phyloP scores from a whole-genome alignment of 2,888 invertebrate species.

The Tetramorium bicarinatum region DNA sequence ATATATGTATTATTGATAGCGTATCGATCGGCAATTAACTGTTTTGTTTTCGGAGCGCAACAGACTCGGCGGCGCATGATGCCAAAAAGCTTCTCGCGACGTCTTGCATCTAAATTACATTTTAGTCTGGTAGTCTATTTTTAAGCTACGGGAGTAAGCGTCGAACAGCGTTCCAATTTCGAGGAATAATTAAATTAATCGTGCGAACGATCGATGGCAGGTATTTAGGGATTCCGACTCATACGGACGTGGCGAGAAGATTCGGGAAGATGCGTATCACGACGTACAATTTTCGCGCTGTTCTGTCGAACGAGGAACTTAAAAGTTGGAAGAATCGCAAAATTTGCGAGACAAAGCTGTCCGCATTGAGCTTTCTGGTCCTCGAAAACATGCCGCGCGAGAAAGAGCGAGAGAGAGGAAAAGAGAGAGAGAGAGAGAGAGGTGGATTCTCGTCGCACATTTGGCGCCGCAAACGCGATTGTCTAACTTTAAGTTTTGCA shows the following conservation, averaged over 20 bases:
- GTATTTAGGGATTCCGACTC: neutral
- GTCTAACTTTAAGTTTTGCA: neutral
- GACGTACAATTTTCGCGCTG: slow-evolving; percentile 33
- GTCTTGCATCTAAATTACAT: neutral
- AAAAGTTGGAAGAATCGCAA: slow-evolving; percentile 24
- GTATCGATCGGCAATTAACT: neutral
- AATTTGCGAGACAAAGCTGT: slow-evolving; percentile 5
- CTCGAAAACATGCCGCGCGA: neutral
- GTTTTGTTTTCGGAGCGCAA: neutral
- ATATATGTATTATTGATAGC: neutral
- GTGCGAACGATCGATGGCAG: slow-evolving; percentile 5
- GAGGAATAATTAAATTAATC: slow-evolving; percentile 29
- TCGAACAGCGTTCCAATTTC: neutral
- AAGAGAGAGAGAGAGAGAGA: neutral
- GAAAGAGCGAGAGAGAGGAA: neutral
- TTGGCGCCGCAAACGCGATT: neutral
- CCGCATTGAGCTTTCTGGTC: neutral
- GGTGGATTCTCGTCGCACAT: neutral
- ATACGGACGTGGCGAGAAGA: neutral
- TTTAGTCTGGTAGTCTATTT: neutral
- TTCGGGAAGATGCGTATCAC: neutral
- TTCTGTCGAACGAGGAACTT: neutral
- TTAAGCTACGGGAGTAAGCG: neutral
- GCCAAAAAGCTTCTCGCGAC: neutral
- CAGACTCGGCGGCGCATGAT: neutral